Evolutionary conservation across 2,797 vertebrate species (phyloP), one percentile per base, ranked within the genome.

Genomic region (Acanthis flammea): DNA sequence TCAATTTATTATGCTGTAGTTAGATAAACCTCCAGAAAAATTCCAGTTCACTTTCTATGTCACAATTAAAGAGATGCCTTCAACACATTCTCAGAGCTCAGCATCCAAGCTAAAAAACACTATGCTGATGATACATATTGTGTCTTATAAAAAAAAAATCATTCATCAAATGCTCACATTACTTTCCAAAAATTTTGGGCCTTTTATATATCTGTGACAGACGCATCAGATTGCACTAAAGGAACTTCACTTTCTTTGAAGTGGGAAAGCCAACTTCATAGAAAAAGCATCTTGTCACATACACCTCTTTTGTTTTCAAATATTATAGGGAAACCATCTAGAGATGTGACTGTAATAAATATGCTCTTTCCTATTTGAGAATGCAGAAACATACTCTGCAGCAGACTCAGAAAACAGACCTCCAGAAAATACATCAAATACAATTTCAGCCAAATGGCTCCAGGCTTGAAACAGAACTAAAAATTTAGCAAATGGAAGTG

Each of bases 401-500:
- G 35, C 57, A 89, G 57, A 70, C 50, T 48, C 17, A 68, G 57
- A 81, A 94, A 62, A 35, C 57, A 70, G 72, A 55, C 23, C 65
- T 60, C 21, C 54, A 92, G 51, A 79, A 91, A 78, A 33, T n/a
- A 30, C 15, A 88, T 90, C 25, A 68, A 94, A 75, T 21, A 42
- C 24, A 70, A 74, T 63, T 93, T 90, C 72, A 35, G 19, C 54
- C 83, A 92, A 66, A 53, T 30, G 47, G 72, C 80, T 92, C 71
- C 83, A 86, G 83, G 91, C 85, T 95, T 87, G 79, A 91, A 95
- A 95, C 28, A 78, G 47, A 65, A 65, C 78, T 81, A 80, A 96
- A 92, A 88, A 41, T 72, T 95, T 72, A 95, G 78, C 70, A 96
- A 97, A 90, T 58, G 22, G 57, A 92, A 95, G 76, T 86, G 83